phyloP scores from a whole-genome alignment of 2,113 vertebrate genomes.

The Clupea harengus region DNA sequence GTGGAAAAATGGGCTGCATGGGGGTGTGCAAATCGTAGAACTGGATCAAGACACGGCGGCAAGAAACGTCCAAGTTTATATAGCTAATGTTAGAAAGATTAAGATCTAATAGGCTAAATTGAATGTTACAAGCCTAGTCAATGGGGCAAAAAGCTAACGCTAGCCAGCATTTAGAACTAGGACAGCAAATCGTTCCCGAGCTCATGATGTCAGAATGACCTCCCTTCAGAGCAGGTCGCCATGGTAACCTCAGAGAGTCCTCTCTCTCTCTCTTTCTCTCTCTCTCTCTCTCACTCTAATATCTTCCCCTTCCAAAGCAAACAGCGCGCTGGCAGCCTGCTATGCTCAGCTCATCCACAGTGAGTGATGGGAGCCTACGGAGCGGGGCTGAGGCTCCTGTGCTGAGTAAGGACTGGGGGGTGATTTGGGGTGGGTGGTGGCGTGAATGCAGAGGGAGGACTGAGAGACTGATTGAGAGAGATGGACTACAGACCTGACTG shows the following conservation, averaged over 20 bases:
- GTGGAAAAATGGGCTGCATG: no score
- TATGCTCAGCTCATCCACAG: conserved; percentile 6
- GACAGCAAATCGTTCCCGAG: neutral
- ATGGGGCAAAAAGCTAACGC: no score
- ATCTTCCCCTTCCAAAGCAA: conserved; percentile 1
- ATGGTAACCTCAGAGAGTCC: neutral
- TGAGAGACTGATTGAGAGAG: neutral
- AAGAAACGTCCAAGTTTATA: no score
- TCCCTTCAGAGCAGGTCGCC: neutral
- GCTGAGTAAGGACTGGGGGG: neutral
- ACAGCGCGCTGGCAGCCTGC: neutral
- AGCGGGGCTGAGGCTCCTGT: neutral
- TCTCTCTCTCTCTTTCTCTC: conserved; percentile 20
- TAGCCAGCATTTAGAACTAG: neutral
- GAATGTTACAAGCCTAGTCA: no score
- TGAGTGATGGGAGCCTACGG: neutral
- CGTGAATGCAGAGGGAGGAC: neutral
- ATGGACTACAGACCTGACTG: neutral
- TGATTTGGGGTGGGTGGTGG: neutral
- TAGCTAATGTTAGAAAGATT: no score
- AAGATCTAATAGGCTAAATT: no score
- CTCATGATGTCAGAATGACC: neutral
- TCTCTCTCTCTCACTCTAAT: neutral
- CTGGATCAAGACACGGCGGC: no score
- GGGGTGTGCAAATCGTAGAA: no score